Evolutionary conservation across 2,113 vertebrate genomes (phyloP).

Genomic region (Atherinomorus stipes): DNA sequence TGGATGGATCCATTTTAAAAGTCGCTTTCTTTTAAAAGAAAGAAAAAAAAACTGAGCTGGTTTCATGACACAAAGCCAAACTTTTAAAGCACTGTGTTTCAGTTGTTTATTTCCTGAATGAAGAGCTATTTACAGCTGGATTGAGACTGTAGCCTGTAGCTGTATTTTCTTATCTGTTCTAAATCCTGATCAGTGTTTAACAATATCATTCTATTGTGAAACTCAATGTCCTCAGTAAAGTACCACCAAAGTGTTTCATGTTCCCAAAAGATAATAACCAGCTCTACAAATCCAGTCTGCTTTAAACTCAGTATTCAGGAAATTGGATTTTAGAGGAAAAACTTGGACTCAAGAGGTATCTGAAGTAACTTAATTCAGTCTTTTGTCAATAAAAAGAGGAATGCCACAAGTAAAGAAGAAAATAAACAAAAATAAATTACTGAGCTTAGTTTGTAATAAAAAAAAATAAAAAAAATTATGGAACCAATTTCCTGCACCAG

Average conservation of each 20-base stretch:
- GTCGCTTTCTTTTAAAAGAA: too few relatives aligned
- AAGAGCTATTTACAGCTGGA: too few relatives aligned
- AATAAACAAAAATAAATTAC: background rate
- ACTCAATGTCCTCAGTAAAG: background rate
- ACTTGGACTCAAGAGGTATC: background rate
- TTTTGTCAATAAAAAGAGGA: background rate
- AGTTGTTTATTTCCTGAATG: too few relatives aligned
- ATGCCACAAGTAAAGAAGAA: background rate
- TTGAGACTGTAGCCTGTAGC: too few relatives aligned
- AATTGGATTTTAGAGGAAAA: background rate
- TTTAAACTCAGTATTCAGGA: background rate
- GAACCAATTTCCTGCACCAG: background rate
- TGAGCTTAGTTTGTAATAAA: constrained; percentile 1
- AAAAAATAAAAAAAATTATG: background rate
- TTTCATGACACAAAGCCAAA: too few relatives aligned
- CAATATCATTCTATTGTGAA: too few relatives aligned
- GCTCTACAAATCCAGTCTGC: background rate
- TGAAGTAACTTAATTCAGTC: background rate
- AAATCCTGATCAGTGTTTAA: too few relatives aligned
- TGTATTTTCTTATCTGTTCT: too few relatives aligned
- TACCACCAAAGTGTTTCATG: background rate
- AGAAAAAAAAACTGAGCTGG: too few relatives aligned
- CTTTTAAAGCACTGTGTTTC: too few relatives aligned
- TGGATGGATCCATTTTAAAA: too few relatives aligned
- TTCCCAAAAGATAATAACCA: background rate